Percentiles rank a stretch among this genome's conserved stretches.
Evolutionary conservation across 2,797 vertebrate genomes (phyloP).

Genomic region (Galago senegalensis): DNA sequence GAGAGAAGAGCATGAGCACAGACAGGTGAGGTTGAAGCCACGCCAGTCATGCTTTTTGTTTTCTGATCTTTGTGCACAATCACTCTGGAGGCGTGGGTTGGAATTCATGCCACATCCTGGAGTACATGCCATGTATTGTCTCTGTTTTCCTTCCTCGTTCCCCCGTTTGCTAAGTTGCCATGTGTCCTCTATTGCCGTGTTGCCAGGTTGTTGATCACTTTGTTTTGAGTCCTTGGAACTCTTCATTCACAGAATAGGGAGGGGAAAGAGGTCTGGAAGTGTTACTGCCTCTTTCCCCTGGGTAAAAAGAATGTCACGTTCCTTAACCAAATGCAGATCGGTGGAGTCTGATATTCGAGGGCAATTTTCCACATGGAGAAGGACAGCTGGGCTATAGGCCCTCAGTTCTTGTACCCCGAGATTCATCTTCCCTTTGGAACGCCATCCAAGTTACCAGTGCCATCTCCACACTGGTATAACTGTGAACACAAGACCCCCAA

Average conservation of each 20-base stretch:
- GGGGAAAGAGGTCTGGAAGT: not conserved
- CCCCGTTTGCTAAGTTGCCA: not conserved
- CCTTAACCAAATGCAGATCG: not conserved
- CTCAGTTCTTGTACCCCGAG: not conserved
- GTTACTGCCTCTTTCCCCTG: not conserved
- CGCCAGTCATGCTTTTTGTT: not conserved
- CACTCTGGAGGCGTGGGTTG: conserved; percentile 19
- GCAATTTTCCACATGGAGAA: conserved; percentile 29
- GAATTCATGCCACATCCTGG: not conserved
- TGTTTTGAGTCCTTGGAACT: conserved; percentile 18
- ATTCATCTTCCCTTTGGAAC: conserved; percentile 44
- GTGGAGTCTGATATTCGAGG: not conserved
- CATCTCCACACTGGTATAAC: not conserved
- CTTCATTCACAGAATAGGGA: conserved; percentile 19
- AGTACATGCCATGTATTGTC: not conserved
- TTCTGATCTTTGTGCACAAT: not conserved
- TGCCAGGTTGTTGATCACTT: not conserved
- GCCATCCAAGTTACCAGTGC: not conserved
- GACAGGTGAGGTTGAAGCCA: not conserved
- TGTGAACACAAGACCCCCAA: not conserved
- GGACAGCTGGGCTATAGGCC: conserved; percentile 5
- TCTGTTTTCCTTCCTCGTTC: not conserved
- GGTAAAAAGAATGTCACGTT: not conserved
- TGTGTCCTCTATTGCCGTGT: not conserved
- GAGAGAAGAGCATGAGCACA: not conserved